Evolutionary conservation across 2,797 vertebrate species (phyloP).

Genomic region (Rhinatrema bivittatum): DNA sequence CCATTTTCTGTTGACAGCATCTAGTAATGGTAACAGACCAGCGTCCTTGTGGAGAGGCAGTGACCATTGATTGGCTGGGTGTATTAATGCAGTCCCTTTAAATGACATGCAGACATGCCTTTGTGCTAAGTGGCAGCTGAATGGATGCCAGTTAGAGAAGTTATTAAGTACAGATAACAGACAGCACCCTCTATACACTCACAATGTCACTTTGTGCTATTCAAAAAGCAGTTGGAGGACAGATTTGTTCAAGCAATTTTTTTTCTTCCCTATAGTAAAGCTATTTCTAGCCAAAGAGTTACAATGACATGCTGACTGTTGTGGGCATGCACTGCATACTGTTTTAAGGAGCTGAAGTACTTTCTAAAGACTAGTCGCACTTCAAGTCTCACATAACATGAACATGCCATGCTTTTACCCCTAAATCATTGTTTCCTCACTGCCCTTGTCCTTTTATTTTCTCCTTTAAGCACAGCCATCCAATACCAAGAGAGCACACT

Average conservation of each 20-base stretch:
- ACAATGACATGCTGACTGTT: constrained; percentile 22
- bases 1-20: constrained; percentile 66
- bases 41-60: constrained; percentile 57
- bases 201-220: constrained; percentile 58
- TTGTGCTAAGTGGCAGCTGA: constrained; percentile 62
- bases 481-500: too few relatives aligned
- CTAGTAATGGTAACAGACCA: constrained; percentile 46
- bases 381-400: too few relatives aligned
- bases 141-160: constrained; percentile 44
- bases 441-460: too few relatives aligned
- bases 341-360: constrained; percentile 31
- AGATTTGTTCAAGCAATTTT: constrained; percentile 39
- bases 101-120: constrained; percentile 47
- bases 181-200: constrained; percentile 46
- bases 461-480: too few relatives aligned
- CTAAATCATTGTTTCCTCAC: too few relatives aligned
- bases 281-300: constrained; percentile 42
- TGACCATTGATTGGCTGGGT: constrained; percentile 62
- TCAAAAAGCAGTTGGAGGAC: constrained; percentile 24
- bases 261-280: constrained; percentile 16
- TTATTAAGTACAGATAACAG: constrained; percentile 61
- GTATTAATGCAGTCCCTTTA: constrained; percentile 58
- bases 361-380: constrained; percentile 4
- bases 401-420: too few relatives aligned
- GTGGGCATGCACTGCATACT: constrained; percentile 12